These are phyloP conservation scores for Argya squamiceps DNA, from an alignment of 2,797 vertebrate genomes.

Conservation along the genomic window DNA sequence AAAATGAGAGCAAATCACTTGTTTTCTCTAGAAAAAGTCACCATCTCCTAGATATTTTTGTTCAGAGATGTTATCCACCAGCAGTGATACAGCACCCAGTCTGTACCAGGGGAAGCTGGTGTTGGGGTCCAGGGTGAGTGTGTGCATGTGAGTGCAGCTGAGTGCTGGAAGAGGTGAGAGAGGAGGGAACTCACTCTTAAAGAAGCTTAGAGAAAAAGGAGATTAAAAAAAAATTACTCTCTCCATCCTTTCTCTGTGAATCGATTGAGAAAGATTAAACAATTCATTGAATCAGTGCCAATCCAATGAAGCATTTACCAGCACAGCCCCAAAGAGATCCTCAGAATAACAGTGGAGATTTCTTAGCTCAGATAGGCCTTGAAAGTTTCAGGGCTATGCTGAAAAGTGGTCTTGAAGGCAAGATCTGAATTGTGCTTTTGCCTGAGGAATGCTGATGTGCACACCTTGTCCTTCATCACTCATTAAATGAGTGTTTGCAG, in stretches of 20 bases:
- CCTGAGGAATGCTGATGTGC: not conserved
- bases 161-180: not conserved
- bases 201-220: not conserved
- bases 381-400: not conserved
- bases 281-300: conserved; percentile 47
- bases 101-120: not conserved
- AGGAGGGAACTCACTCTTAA: not conserved
- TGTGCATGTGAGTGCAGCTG: not conserved
- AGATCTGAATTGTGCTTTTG: not conserved
- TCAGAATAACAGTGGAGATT: not conserved
- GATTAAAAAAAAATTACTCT: not conserved
- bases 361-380: not conserved
- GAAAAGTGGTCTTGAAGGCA: not conserved
- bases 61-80: not conserved
- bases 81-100: not conserved
- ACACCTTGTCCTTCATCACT: not conserved
- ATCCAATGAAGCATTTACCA: not conserved
- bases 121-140: not conserved
- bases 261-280: conserved; percentile 42
- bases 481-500: not conserved
- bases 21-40: not conserved
- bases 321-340: not conserved
- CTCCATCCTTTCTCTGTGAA: not conserved
- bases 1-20: not conserved
- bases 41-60: not conserved